Evolutionary conservation across 2,888 invertebrate species (phyloP), one percentile per base, ranked within the genome.

Genomic region (Thecophora atra): DNA sequence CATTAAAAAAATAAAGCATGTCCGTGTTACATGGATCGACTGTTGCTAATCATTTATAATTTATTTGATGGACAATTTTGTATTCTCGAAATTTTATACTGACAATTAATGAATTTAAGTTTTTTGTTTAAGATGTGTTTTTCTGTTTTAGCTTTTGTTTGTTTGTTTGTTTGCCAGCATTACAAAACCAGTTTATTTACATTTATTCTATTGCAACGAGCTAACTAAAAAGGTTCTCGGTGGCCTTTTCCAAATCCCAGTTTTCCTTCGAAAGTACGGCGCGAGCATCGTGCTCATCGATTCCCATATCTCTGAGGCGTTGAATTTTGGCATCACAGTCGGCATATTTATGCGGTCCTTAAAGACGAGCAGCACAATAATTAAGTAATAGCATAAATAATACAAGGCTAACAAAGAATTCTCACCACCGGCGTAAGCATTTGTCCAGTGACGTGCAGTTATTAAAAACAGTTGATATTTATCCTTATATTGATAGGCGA

Each of bases 401-500:
- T 37, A 37, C 11, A 37, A 37, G 11, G 6, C 37, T 3, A n/a
- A 26, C 17, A 62, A 42, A 37, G 37, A 60, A 2, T 56, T 71
- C 72, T 75, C 89, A 88, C 94, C 95, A 80, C 94, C 94, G 21
- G 98, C 99, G 88, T 98, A 99, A 19, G 92, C 91, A 84, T 94
- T 93, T 73, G 98, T 95, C 99, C 99, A 99, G 88, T 98, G 97
- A 82, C 91, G 91, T 37, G 99, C 99, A 28, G 99, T 99, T 81
- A 92, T 88, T 79, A 91, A 89, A 87, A 97, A 99, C 85, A 98
- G 91, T 77, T 92, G 91, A 73, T 91, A 91, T 83, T 94, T 92
- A 80, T 96, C 95, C 89, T 96, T 96, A 87, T 92, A 99, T 87
- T 99, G 99, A 85, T 94, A 94, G 37, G 99, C 99, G 26, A 99